Evolutionary conservation across 1,140 invertebrate genomes (phyloP).

Genomic region (Drosophila bifasciata): DNA sequence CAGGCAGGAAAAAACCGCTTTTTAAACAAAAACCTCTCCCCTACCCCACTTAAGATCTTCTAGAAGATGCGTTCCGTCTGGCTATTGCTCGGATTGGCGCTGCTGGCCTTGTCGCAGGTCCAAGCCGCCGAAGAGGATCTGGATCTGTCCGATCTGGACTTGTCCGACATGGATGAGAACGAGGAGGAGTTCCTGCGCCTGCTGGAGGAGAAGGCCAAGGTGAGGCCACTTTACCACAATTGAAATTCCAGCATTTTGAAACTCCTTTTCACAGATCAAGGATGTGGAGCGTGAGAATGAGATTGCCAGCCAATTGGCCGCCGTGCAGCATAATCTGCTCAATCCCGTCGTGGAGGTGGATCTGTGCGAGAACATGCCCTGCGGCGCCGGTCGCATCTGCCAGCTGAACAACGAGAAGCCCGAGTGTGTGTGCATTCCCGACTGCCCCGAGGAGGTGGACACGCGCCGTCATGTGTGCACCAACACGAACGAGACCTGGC

Average conservation of each 20-base stretch:
- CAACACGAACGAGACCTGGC: slow-evolving; percentile 96
- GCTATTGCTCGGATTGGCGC: slow-evolving; percentile 68
- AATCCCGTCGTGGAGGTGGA: slow-evolving; percentile 85
- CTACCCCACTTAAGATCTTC: slow-evolving; percentile 29
- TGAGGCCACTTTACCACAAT: slow-evolving; percentile 10
- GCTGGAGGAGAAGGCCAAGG: slow-evolving; percentile 75
- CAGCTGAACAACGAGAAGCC: slow-evolving; percentile 90
- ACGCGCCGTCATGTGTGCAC: slow-evolving; percentile 93
- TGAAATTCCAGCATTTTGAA: background rate
- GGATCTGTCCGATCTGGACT: slow-evolving; percentile 40
- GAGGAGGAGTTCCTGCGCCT: slow-evolving; percentile 74
- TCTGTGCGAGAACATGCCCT: slow-evolving; percentile 93
- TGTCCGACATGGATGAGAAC: slow-evolving; percentile 71
- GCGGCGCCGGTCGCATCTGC: slow-evolving; percentile 95
- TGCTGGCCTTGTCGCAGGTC: slow-evolving; percentile 59
- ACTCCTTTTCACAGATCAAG: slow-evolving; percentile 54
- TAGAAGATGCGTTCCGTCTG: slow-evolving; percentile 62
- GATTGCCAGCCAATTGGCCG: slow-evolving; percentile 61
- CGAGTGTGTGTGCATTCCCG: slow-evolving; percentile 93
- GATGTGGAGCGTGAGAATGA: slow-evolving; percentile 81
- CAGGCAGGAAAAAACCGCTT: slow-evolving; percentile 5
- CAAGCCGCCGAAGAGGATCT: slow-evolving; percentile 53
- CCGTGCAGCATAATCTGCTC: slow-evolving; percentile 61
- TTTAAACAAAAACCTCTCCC: background rate
- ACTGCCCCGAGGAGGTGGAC: slow-evolving; percentile 92